Evolutionary conservation across 53 echinoderm and acorn worm species (phyloP).

Genomic region (Hippasteria phrygiana): DNA sequence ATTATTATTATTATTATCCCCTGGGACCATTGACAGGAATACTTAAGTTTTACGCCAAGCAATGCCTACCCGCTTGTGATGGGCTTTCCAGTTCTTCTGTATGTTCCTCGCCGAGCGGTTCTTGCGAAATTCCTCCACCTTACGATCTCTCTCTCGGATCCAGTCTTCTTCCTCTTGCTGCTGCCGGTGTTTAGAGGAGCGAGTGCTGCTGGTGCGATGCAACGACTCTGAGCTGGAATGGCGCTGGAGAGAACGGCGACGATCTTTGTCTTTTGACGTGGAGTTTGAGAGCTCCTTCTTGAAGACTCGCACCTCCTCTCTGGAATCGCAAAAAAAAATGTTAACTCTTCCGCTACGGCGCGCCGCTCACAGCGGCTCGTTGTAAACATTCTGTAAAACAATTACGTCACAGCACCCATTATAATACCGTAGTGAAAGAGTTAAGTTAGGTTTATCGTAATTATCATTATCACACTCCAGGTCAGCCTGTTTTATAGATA

Average conservation of each 20-base stretch:
- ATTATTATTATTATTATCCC: neutral
- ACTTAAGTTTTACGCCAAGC: neutral
- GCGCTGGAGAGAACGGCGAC: slow-evolving; percentile 68
- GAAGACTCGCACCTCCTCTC: slow-evolving; percentile 76
- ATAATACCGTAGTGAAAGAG: no score
- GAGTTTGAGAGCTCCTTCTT: slow-evolving; percentile 64
- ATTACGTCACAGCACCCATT: no score
- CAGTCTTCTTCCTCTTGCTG: slow-evolving; percentile 80
- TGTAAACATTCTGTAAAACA: no score
- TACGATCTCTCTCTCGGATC: slow-evolving; percentile 81
- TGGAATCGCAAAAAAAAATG: slow-evolving; percentile 1
- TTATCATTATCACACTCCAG: no score
- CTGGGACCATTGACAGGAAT: neutral
- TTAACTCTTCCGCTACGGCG: no score
- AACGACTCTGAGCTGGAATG: slow-evolving; percentile 85
- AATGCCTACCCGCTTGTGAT: slow-evolving; percentile 73
- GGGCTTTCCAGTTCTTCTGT: slow-evolving; percentile 92
- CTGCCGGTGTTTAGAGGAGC: slow-evolving; percentile 69
- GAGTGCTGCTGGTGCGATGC: slow-evolving; percentile 48
- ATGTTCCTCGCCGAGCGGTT: slow-evolving; percentile 90
- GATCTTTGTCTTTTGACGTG: slow-evolving; percentile 48
- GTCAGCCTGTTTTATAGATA: no score
- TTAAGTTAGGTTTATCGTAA: no score
- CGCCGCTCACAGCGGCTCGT: no score
- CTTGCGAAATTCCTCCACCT: slow-evolving; percentile 85